A percentile compares a stretch with the other conserved stretches of the same genome.
phyloP scores from a whole-genome alignment of 2,888 invertebrate species.

The Lochmaea crataegi region DNA sequence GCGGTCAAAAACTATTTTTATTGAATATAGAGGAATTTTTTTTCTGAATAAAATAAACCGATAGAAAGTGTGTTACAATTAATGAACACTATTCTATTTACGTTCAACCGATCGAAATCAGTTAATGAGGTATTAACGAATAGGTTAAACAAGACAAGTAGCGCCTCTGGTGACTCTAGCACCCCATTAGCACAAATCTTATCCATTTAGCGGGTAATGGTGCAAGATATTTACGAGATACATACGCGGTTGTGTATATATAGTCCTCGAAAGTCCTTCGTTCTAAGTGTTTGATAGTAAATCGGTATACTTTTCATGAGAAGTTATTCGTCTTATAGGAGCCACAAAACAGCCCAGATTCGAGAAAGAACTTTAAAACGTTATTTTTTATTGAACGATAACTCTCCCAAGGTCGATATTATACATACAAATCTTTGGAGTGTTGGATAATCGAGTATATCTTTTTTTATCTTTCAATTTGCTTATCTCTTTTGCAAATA shows the following conservation, averaged over 20 bases:
- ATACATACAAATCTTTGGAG: conserved; percentile 15
- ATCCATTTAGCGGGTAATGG: background rate
- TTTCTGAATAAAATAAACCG: too few species aligned
- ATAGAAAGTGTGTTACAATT: too few species aligned
- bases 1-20: too few species aligned
- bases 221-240: conserved; percentile 7
- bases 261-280: background rate
- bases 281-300: background rate
- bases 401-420: conserved; percentile 12
- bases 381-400: background rate
- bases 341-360: too few species aligned
- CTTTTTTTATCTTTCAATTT: conserved; percentile 20
- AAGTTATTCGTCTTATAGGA: too few species aligned
- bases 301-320: too few species aligned
- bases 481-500: conserved; percentile 17
- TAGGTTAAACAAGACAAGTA: background rate
- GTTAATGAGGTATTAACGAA: background rate
- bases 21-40: too few species aligned
- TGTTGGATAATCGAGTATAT: conserved; percentile 16
- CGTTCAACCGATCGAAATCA: background rate
- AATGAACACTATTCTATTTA: too few species aligned
- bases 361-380: background rate
- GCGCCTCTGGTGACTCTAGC: background rate
- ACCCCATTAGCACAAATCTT: conserved; percentile 8
- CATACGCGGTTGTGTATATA: background rate